These are phyloP conservation scores for Chloroceryle amazona DNA, from an alignment of 2,797 vertebrate species.

Conservation along the genomic window DNA sequence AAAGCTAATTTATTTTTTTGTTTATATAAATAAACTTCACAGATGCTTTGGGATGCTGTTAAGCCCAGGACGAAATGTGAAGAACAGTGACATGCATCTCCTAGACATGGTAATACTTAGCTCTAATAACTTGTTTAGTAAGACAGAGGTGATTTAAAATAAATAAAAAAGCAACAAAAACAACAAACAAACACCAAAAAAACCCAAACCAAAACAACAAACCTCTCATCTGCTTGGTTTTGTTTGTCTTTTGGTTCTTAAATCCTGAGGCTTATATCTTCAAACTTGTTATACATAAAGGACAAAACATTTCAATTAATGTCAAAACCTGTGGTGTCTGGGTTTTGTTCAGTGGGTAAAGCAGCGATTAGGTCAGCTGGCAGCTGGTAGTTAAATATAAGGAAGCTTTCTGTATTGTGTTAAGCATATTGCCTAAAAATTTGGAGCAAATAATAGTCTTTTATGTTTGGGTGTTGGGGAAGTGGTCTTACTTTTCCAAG, in stretches of 20 bases:
- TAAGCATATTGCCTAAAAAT: not conserved
- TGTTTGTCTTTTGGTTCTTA: not conserved
- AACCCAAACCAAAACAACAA: not conserved
- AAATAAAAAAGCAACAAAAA: not conserved
- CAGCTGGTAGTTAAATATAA: not conserved
- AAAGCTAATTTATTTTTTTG: not conserved
- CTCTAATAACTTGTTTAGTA: not conserved
- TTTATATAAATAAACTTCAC: slow-evolving; percentile 13
- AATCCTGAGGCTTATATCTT: not conserved
- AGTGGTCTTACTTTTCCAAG: not conserved
- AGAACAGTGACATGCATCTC: slow-evolving; percentile 97
- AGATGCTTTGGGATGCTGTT: slow-evolving; percentile 99
- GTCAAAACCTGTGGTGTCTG: not conserved
- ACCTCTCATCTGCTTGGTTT: not conserved
- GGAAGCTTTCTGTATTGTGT: not conserved
- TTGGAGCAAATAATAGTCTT: not conserved
- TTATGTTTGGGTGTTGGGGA: not conserved
- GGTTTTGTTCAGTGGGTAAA: not conserved
- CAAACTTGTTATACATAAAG: not conserved
- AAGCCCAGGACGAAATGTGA: slow-evolving; percentile 95
- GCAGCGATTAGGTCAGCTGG: not conserved
- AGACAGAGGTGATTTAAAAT: not conserved
- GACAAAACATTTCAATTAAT: not conserved
- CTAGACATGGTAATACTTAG: slow-evolving; percentile 92
- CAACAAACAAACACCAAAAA: too few species aligned